Evolutionary conservation across 2,797 vertebrate genomes (phyloP), one percentile per base, ranked within the genome.

Genomic region (Ptychadena robeensis): DNA sequence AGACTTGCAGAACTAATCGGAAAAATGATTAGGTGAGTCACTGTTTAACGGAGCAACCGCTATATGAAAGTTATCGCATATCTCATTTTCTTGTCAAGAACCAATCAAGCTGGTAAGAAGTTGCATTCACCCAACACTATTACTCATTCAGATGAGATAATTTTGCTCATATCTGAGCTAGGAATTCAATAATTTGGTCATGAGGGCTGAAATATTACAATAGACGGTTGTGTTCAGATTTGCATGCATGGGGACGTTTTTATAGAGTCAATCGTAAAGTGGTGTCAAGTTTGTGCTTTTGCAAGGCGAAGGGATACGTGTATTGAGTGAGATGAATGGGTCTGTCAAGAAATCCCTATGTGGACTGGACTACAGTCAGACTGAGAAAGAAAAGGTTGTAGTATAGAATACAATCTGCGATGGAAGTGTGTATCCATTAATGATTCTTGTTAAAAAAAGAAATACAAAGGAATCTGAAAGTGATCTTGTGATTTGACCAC

Each of bases 21-120:
- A 69, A 38, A 69, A 69, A 40, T 69, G 10, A 69, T 14, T 38
- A 34, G 25, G 34, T 37, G 35, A 38, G 34, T 69, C 67, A 38
- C 37, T 35, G 37, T 69, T 69, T 40, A 38, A 69, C 37, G 34
- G 32, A 12, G 34, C 67, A 18, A 38, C 67, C 35, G 5, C 35
- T 69, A 37, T 32, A 69, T 38, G n/a, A 69, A 38, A 69, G 34
- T 38, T 69, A 69, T 69, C 35, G 35, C 67, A 37, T 69, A 69
- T 69, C 67, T 69, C 35, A 38, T 69, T 69, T 69, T 69, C 67
- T 69, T 69, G 67, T 69, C 67, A 69, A 69, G 40, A 69, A 11
- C 65, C 22, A 69, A 69, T 38, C 67, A 38, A 27, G 67, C 25
- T 69, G n/a, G 25, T 69, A 38, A 69, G 40, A 69, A 37, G 35